Evolutionary conservation across 2,888 invertebrate genomes (phyloP).

Genomic region (Cloeon dipterum): DNA sequence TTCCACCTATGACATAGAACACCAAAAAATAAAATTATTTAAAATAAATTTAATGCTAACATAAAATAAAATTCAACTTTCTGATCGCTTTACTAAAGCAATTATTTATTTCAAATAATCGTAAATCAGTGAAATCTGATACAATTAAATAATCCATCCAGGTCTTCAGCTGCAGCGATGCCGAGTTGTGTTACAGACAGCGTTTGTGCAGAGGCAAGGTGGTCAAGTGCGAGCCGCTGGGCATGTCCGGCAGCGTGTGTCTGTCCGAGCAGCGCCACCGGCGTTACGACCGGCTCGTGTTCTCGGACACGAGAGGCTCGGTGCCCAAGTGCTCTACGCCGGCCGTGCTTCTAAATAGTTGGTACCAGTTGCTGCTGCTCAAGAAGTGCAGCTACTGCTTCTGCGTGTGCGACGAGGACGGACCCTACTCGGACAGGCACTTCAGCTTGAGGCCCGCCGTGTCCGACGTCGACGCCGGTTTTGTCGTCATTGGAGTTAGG

Average conservation of each 20-base stretch:
- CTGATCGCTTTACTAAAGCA: too few relatives aligned
- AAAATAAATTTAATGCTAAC: too few relatives aligned
- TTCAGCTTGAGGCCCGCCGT: constrained; percentile 43
- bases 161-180: too few relatives aligned
- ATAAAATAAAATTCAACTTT: too few relatives aligned
- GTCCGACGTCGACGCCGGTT: constrained; percentile 13
- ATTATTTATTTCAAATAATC: too few relatives aligned
- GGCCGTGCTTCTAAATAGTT: constrained; percentile 52
- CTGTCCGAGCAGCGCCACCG: constrained; percentile 30
- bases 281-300: constrained; percentile 16
- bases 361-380: constrained; percentile 79
- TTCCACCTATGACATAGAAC: too few relatives aligned
- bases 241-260: constrained; percentile 74
- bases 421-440: constrained; percentile 48
- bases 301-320: constrained; percentile 32
- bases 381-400: constrained; percentile 76
- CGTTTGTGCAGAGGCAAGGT: constrained; percentile 43
- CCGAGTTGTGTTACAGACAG: constrained; percentile 42
- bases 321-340: constrained; percentile 17
- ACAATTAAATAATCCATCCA: too few relatives aligned
- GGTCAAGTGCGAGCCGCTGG: constrained; percentile 50
- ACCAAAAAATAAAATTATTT: too few relatives aligned
- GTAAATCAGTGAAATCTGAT: too few relatives aligned
- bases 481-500: constrained; percentile 52
- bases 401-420: constrained; percentile 62